Evolutionary conservation across 2,888 invertebrate species (phyloP).

Genomic region (Scaptomyza parva): DNA sequence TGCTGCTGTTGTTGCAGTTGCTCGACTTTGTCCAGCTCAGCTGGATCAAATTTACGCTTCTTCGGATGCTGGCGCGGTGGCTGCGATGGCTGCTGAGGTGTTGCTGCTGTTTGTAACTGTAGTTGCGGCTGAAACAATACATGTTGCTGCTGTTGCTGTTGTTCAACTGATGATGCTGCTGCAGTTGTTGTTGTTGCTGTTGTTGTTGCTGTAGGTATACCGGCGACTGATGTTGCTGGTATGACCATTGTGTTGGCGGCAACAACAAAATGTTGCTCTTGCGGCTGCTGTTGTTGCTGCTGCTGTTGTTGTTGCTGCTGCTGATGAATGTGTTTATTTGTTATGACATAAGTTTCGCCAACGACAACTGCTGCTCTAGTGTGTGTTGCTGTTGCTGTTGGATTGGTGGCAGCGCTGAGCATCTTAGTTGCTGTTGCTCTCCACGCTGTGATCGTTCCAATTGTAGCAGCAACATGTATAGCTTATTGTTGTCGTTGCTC

Average conservation of each 20-base stretch:
- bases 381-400: conserved; percentile 51
- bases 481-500: conserved; percentile 30
- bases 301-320: conserved; percentile 33
- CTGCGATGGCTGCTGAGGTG: conserved; percentile 88
- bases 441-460: conserved; percentile 42
- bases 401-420: conserved; percentile 74
- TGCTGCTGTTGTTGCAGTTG: conserved; percentile 60
- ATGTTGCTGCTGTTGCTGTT: conserved; percentile 93
- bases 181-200: conserved; percentile 74
- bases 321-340: conserved; percentile 64
- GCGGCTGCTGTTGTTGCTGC: conserved; percentile 35
- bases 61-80: conserved; percentile 93
- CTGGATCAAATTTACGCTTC: conserved; percentile 88
- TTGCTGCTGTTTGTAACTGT: conserved; percentile 73
- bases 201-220: conserved; percentile 86
- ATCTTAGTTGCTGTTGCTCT: conserved; percentile 64
- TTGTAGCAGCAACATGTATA: conserved; percentile 74
- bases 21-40: conserved; percentile 83
- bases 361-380: conserved; percentile 60
- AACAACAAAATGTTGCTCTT: conserved; percentile 71
- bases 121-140: conserved; percentile 75
- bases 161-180: conserved; percentile 61
- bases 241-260: conserved; percentile 81
- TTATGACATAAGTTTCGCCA: conserved; percentile 76
- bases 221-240: conserved; percentile 78